phyloP scores from a whole-genome alignment of 2,113 vertebrate species.

The Rousettus leschenaultii region DNA sequence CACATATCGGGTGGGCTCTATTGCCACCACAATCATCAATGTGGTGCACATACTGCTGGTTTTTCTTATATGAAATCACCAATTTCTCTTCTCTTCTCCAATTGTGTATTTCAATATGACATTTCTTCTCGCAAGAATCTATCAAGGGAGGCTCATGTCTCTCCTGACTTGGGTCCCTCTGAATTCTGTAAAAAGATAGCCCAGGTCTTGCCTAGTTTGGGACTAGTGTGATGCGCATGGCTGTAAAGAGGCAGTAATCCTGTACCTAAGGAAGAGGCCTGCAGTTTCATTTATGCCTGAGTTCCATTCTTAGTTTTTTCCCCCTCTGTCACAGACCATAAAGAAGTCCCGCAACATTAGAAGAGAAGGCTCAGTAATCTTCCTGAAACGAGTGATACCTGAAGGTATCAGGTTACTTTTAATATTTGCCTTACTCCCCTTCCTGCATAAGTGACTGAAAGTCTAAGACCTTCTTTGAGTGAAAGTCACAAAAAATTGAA shows the following conservation, averaged over 20 bases:
- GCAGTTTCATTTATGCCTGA: neutral
- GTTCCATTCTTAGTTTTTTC: neutral
- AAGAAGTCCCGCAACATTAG: neutral
- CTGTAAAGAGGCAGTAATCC: neutral
- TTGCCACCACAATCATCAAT: neutral
- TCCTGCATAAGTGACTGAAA: neutral
- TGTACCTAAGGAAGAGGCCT: neutral
- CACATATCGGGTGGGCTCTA: neutral
- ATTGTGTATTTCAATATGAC: neutral
- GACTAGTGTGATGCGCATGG: neutral
- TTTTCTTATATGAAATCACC: neutral
- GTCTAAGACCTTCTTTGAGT: neutral
- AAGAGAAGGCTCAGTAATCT: neutral
- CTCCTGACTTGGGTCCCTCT: neutral
- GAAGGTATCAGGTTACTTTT: neutral
- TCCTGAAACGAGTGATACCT: neutral
- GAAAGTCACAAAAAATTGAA: constrained; percentile 25
- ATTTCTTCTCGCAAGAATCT: neutral
- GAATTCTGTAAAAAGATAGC: neutral
- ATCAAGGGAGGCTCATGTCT: neutral
- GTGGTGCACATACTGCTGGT: neutral
- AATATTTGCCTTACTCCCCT: neutral
- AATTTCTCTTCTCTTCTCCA: neutral
- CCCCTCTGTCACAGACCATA: neutral
- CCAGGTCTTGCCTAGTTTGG: neutral